Base-by-base conservation (phyloP, 92 coral and sea anemone species). In the Palythoa grandiflora region DNA sequence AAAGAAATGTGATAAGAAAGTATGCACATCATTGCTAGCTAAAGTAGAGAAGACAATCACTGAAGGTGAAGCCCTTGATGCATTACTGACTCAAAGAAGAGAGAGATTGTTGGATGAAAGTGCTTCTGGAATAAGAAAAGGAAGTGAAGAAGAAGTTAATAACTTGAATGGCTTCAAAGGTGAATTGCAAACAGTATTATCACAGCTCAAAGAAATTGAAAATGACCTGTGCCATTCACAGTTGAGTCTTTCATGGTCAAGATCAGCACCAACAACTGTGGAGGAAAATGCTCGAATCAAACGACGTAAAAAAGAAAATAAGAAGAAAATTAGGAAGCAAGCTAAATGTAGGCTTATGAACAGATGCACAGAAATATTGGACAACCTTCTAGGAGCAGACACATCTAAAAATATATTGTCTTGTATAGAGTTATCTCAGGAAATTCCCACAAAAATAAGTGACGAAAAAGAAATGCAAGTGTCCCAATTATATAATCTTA, bases 1-100 rank as follows among this genome's bases (percentile, higher is more conserved):
- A 66, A 84, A 66, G 72, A 89, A 76, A 71, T 85, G 80, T 77
- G 71, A 89, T 83, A 75, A 79, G 83, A 89, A 83, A 52, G 60
- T 84, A 74, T 89, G 89, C 74, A 71, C 71, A 57, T 89, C 92
- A 57, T 71, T 89, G 89, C 50, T 77, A 47, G 48, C 40, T 81
- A 84, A 89, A 76, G 89, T 84, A 37, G 89, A 85, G 40, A 85
- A 61, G 47, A 89, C 87, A 84, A 88, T 84, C 53, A 89, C 63
- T 75, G 86, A 89, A 54, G 89, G 89, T 51, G 86, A 84, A 78
- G 86, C 78, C 28, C 89, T 89, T 37, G 78, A 78, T 47, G 79
- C 38, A 77, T 75, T 78, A 47, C 84, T 89, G 61, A 84, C 63
- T 59, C 89, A 89, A 71, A 75, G 89, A 61, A 68, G 85, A 63